phyloP scores from a whole-genome alignment of 1,140 invertebrate species.

The Polypedilum vanderplanki region DNA sequence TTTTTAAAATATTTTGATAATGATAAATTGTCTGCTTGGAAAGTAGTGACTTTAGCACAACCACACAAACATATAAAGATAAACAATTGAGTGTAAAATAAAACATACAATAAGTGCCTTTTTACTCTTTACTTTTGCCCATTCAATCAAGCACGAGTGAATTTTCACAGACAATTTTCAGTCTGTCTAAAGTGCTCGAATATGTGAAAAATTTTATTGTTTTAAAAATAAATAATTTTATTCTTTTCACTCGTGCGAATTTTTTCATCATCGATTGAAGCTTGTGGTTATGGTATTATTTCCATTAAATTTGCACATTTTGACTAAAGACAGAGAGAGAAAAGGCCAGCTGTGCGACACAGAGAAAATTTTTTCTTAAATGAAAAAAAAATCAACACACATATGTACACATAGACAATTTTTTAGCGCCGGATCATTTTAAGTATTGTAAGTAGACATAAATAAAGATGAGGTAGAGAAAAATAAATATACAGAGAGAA shows the following conservation, averaged over 20 bases:
- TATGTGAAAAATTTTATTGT: conserved; percentile 20
- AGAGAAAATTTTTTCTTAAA: not conserved
- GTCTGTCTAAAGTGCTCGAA: conserved; percentile 3
- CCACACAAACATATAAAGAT: not conserved
- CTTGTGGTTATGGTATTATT: not conserved
- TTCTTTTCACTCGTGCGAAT: not conserved
- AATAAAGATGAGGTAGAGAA: too few species aligned
- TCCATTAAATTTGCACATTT: not conserved
- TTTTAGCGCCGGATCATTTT: conserved; percentile 3
- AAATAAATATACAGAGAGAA: too few species aligned
- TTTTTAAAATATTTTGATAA: not conserved
- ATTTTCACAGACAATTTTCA: not conserved
- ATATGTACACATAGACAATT: not conserved
- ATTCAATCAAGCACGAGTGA: not conserved
- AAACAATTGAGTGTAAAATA: not conserved
- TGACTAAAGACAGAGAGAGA: not conserved
- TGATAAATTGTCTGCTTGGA: not conserved
- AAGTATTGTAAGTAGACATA: not conserved
- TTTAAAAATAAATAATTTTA: conserved; percentile 8
- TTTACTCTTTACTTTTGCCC: not conserved
- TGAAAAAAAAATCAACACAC: not conserved
- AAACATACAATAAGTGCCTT: not conserved
- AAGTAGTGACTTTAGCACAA: not conserved
- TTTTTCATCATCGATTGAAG: not conserved
- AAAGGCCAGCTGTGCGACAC: not conserved